Evolutionary conservation across 2,797 vertebrate genomes (phyloP).

Genomic region (Sebastes minor): DNA sequence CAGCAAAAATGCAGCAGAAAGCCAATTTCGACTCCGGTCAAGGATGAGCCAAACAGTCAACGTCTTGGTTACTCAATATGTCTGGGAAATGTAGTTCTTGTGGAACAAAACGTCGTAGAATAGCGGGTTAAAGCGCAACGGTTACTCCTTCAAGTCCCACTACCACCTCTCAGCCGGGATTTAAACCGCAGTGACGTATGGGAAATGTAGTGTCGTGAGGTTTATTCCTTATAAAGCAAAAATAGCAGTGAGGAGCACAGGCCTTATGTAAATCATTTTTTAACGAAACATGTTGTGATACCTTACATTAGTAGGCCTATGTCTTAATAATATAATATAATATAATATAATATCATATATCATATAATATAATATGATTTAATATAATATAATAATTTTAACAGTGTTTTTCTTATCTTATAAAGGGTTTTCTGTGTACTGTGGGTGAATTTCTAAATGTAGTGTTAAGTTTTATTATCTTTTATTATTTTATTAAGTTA

Average conservation of each 20-base stretch:
- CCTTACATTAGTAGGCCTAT: background rate
- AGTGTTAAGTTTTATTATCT: background rate
- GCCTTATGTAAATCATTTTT: accelerated
- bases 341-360: too few species aligned
- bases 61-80: background rate
- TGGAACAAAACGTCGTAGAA: accelerated
- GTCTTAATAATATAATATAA: background rate
- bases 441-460: background rate
- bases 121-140: accelerated
- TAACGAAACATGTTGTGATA: background rate
- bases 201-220: conserved; percentile 58
- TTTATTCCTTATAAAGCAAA: background rate
- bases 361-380: too few species aligned
- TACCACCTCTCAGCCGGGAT: conserved; percentile 14
- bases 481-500: too few species aligned
- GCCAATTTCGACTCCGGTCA: conserved; percentile 47
- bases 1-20: conserved; percentile 54
- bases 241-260: background rate
- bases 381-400: background rate
- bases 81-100: conserved; percentile 77
- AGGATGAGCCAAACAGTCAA: conserved; percentile 54
- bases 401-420: background rate
- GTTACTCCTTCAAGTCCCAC: conserved; percentile 61
- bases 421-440: too few species aligned
- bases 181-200: conserved; percentile 52